Percentiles rank a stretch among this genome's conserved stretches.
These are phyloP conservation scores for Branchinecta sandiegonensis DNA, from an alignment of 2,888 invertebrate genomes.

Conservation along the genomic window DNA sequence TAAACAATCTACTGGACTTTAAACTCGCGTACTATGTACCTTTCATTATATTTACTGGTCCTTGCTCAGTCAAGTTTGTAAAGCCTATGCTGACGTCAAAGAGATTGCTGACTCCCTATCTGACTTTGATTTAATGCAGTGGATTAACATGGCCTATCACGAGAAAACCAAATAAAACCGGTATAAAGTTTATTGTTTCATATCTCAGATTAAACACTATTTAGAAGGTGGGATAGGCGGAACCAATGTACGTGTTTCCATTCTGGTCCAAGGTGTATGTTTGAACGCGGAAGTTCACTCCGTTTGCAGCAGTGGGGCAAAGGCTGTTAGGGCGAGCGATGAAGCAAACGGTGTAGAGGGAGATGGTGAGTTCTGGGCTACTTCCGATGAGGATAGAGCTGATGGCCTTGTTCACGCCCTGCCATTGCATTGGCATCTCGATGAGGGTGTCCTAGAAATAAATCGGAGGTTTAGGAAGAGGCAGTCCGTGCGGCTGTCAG, in stretches of 20 bases:
- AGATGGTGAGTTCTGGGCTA: constrained; percentile 80
- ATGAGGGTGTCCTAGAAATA: constrained; percentile 25
- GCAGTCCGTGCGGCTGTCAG: too few species aligned
- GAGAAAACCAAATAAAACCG: too few species aligned
- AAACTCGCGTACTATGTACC: too few species aligned
- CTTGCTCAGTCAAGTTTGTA: too few species aligned
- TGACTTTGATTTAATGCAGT: too few species aligned
- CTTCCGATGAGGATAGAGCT: constrained; percentile 65
- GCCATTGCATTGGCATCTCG: constrained; percentile 39
- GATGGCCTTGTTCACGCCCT: constrained; percentile 57
- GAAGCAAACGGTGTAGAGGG: constrained; percentile 75
- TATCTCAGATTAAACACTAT: neutral
- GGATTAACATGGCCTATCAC: too few species aligned
- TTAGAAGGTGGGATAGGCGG: constrained; percentile 48
- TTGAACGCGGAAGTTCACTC: constrained; percentile 53
- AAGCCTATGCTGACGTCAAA: too few species aligned
- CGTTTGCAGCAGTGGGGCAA: constrained; percentile 50
- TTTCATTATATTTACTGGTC: too few species aligned
- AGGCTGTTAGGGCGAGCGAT: constrained; percentile 54
- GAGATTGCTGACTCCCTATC: too few species aligned
- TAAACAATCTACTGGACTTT: too few species aligned
- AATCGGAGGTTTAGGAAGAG: too few species aligned
- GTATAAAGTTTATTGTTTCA: too few species aligned
- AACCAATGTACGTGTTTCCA: constrained; percentile 62
- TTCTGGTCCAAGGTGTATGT: constrained; percentile 58